Base-by-base conservation (phyloP, 1,140 invertebrate genomes). In the Pseudobourletiella spinata region DNA sequence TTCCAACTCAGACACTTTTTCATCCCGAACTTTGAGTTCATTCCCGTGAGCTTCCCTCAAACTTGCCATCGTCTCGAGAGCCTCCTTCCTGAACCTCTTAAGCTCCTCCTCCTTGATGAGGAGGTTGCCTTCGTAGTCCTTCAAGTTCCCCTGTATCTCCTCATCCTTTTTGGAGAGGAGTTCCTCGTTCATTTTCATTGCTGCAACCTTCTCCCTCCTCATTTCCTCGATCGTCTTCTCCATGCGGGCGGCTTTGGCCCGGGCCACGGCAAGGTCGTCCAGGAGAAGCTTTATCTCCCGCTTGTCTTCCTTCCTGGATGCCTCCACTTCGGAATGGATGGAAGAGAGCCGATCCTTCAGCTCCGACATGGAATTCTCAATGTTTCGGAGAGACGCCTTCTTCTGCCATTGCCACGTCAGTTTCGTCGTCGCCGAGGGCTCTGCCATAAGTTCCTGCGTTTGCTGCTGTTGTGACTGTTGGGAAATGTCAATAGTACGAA, bases 401-500 rank as follows among this genome's bases (percentile, higher is more conserved):
- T 55, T 55, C 29, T 55, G 52, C 52, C 52, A 55, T 39, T 55
- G 52, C 52, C 52, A 55, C 11, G 52, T 32, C 11, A 55, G 22
- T 20, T 55, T 55, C 3, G 52, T 8, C 11, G 52, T 29, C 2
- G 52, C 22, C 28, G 26, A 6, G 24, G 50, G 24, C 25, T 54
- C 50, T 8, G 52, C 28, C 2, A 30, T 6, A 20, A 32, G 16
- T 20, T 48, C 46, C 18, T 25, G 46, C 8, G 6, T 20, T 48
- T 25, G 16, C 11, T 11, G 22, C 16, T 25, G 11, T 42, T 42
- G 18, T 42, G 18, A 42, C 35, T 42, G 11, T 42, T 14, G 14
- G 35, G 14, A 18, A 42, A 42, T 18, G 11, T 42, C 35, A 14
- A 14, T 14, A 42, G 35, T 18, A 42, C 35, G 18, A 18, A 18